Evolutionary conservation across 2,113 vertebrate genomes (phyloP).

Genomic region (Pontoporia blainvillei): DNA sequence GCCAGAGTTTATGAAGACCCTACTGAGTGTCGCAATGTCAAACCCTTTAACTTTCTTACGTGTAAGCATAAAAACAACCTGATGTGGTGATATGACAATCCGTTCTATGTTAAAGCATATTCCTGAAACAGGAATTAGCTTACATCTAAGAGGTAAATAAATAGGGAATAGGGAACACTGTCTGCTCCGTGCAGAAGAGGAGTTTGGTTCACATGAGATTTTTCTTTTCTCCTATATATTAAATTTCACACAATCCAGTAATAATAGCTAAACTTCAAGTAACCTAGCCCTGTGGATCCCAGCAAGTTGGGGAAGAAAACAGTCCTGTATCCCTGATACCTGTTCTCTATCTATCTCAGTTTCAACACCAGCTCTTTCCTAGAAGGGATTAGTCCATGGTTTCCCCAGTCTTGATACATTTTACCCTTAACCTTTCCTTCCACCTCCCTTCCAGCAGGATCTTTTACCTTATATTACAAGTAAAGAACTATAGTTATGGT

Average conservation of each 20-base stretch:
- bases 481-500: neutral
- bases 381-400: neutral
- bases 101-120: neutral
- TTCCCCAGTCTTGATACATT: neutral
- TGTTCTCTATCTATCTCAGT: neutral
- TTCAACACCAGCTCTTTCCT: neutral
- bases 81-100: rapidly evolving
- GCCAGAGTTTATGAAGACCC: rapidly evolving
- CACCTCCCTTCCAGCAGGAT: rapidly evolving
- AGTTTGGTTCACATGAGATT: rapidly evolving
- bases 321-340: rapidly evolving
- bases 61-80: neutral
- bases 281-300: neutral
- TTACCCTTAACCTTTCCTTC: neutral
- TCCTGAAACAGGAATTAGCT: neutral
- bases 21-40: no score
- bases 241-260: neutral
- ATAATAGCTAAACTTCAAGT: neutral
- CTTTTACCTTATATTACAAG: neutral
- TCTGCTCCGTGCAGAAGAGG: rapidly evolving
- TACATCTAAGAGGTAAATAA: no score
- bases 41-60: neutral
- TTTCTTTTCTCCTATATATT: neutral
- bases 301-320: neutral
- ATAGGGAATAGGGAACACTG: rapidly evolving